phyloP scores from a whole-genome alignment of 2,797 vertebrate genomes.

The Arctocebus calabarensis region DNA sequence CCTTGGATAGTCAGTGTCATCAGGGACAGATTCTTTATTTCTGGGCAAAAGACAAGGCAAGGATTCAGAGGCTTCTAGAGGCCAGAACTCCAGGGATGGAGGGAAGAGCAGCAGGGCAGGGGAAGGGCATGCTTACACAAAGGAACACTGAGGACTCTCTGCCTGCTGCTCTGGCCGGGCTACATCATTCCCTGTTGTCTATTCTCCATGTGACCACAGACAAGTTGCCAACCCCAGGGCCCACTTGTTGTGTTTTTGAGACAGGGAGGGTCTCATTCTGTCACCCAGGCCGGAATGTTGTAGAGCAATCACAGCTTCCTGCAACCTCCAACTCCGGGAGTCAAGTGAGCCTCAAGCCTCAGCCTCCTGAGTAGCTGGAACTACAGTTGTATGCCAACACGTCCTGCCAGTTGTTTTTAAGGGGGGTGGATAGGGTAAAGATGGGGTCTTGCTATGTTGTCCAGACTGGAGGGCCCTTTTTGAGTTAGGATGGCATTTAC shows the following conservation, averaged over 20 bases:
- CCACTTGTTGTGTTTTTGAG: background rate
- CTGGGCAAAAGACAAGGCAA: conserved; percentile 6
- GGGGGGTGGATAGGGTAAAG: too few relatives aligned
- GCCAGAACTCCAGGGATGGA: accelerated
- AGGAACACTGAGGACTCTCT: accelerated
- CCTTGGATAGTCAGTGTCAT: conserved; percentile 67
- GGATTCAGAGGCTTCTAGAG: background rate
- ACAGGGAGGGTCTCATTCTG: too few relatives aligned
- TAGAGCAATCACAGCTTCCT: too few relatives aligned
- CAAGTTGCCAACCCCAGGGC: background rate
- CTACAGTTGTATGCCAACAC: too few relatives aligned
- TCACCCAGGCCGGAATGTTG: too few relatives aligned
- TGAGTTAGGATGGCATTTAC: background rate
- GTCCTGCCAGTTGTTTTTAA: too few relatives aligned
- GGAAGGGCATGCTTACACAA: accelerated
- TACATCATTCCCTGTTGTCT: accelerated
- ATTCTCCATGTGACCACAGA: accelerated
- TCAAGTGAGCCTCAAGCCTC: too few relatives aligned
- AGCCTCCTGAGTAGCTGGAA: too few relatives aligned
- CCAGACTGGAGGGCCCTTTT: background rate
- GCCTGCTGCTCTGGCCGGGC: accelerated
- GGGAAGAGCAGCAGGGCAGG: background rate
- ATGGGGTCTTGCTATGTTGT: background rate
- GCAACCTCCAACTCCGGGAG: too few relatives aligned
- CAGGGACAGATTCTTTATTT: conserved; percentile 62